phyloP scores from a whole-genome alignment of 2,888 invertebrate species.

The Stenchaetothrips biformis region DNA sequence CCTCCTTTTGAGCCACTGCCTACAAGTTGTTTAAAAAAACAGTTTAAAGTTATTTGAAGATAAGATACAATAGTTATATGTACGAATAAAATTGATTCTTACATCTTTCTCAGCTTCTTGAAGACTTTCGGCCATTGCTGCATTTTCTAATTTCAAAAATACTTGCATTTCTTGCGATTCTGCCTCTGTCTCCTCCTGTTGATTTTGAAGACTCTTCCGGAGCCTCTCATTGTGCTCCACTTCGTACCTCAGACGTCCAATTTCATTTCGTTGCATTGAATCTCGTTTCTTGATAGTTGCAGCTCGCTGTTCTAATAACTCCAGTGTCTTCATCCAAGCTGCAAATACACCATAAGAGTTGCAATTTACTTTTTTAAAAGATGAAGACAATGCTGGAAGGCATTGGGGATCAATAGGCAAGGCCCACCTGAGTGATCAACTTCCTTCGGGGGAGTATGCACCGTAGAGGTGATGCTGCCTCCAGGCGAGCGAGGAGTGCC shows the following conservation, averaged over 20 bases:
- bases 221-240: not conserved
- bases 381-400: not conserved
- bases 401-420: not conserved
- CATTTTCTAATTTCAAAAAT: slow-evolving; percentile 80
- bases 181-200: slow-evolving; percentile 70
- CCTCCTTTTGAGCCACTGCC: slow-evolving; percentile 38
- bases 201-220: slow-evolving; percentile 46
- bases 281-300: not conserved
- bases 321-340: slow-evolving; percentile 6
- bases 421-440: slow-evolving; percentile 37
- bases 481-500: not conserved
- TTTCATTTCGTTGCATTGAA: not conserved
- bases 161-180: slow-evolving; percentile 82
- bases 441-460: not conserved
- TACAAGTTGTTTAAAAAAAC: slow-evolving; percentile 31
- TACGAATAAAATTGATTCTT: not conserved
- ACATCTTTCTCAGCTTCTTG: slow-evolving; percentile 70
- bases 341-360: not conserved
- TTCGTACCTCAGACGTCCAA: not conserved
- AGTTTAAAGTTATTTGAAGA: not conserved
- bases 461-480: not conserved
- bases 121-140: slow-evolving; percentile 70
- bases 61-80: not conserved
- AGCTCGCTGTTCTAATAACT: not conserved
- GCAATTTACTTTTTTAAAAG: not conserved